Conservation (phyloP, 2,888 invertebrate genomes). For the Eupelmus urozonus region DNA sequence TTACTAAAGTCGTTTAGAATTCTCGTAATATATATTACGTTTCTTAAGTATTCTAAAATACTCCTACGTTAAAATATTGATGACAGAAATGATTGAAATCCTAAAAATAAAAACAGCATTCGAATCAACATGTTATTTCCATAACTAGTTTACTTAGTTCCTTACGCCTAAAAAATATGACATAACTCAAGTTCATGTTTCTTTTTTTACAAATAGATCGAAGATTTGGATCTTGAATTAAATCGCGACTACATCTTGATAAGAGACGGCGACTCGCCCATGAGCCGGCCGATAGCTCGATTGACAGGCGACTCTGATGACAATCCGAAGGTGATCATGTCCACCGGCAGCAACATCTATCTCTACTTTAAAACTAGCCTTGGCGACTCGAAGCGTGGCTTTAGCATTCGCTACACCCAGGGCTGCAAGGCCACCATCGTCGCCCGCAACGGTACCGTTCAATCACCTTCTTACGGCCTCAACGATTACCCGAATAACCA, state of each 20-base stretch:
- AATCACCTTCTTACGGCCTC: constrained; percentile 92
- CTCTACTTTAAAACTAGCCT: constrained; percentile 94
- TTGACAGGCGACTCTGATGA: constrained; percentile 88
- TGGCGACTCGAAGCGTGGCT: constrained; percentile 93
- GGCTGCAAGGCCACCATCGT: constrained; percentile 93
- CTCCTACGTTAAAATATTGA: no score
- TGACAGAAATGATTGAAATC: neutral
- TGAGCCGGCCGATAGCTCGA: constrained; percentile 89
- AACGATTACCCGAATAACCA: constrained; percentile 94
- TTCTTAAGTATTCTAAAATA: neutral
- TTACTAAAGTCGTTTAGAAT: no score
- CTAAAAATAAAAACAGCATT: neutral
- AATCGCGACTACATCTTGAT: constrained; percentile 92
- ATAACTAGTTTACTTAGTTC: neutral
- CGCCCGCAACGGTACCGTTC: constrained; percentile 90
- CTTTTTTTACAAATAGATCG: constrained; percentile 80
- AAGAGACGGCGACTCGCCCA: constrained; percentile 93
- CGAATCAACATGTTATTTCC: neutral
- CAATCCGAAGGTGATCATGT: constrained; percentile 89
- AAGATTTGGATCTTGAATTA: constrained; percentile 90
- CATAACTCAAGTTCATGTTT: neutral
- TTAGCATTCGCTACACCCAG: constrained; percentile 90
- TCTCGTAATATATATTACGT: no score
- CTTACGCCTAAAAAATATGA: no score
- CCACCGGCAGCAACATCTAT: constrained; percentile 92